These are phyloP conservation scores for Neoniphon sammara DNA, from an alignment of 2,797 vertebrate genomes.

Conservation along the genomic window DNA sequence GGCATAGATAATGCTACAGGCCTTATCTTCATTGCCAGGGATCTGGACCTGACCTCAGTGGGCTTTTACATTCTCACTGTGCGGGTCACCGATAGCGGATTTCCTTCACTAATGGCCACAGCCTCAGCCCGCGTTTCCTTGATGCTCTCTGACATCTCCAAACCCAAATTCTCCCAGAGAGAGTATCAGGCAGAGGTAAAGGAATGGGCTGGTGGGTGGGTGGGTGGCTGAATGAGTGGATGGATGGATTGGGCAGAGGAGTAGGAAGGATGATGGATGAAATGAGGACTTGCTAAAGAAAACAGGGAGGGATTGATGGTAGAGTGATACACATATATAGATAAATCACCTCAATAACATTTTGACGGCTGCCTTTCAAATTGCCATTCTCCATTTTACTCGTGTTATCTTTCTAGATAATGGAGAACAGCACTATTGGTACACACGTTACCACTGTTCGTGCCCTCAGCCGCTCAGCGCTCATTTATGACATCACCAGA, in stretches of 20 bases:
- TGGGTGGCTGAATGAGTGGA: constrained; percentile 13
- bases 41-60: constrained; percentile 87
- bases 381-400: background rate
- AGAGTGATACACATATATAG: constrained; percentile 8
- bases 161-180: constrained; percentile 89
- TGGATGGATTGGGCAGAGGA: background rate
- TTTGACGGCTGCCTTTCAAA: background rate
- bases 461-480: constrained; percentile 90
- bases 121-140: constrained; percentile 87
- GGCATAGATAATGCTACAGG: constrained; percentile 90
- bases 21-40: constrained; percentile 88
- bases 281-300: constrained; percentile 12
- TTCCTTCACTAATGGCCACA: constrained; percentile 89
- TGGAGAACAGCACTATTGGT: constrained; percentile 86
- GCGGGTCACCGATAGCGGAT: constrained; percentile 90
- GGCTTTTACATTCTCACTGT: constrained; percentile 91
- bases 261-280: background rate
- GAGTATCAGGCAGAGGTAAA: constrained; percentile 91
- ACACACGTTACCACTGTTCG: constrained; percentile 87
- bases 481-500: constrained; percentile 90
- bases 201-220: background rate
- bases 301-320: constrained; percentile 10
- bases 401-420: constrained; percentile 75
- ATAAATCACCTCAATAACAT: constrained; percentile 3
- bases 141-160: constrained; percentile 90